These are phyloP conservation scores for Drosophila quinaria DNA, from an alignment of 2,888 invertebrate genomes.

Conservation along the genomic window DNA sequence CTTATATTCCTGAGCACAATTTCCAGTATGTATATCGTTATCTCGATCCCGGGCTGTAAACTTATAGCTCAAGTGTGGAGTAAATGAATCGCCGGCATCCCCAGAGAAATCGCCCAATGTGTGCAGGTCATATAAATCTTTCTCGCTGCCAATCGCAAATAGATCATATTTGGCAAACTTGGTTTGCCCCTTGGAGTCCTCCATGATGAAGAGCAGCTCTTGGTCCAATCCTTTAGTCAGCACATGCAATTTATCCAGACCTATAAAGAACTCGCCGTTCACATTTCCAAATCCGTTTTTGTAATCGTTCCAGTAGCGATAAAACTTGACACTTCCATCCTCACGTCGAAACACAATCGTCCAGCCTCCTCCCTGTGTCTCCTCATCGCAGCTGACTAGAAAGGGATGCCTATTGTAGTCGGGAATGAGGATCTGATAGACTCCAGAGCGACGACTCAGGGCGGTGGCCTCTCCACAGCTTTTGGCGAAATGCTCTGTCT, in stretches of 20 bases:
- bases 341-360: constrained; percentile 89
- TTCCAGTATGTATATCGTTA: constrained; percentile 89
- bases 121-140: constrained; percentile 88
- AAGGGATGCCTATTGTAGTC: constrained; percentile 87
- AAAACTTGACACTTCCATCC: constrained; percentile 89
- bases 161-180: constrained; percentile 88
- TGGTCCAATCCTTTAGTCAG: constrained; percentile 84
- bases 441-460: constrained; percentile 83
- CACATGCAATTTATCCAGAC: constrained; percentile 89
- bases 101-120: constrained; percentile 89
- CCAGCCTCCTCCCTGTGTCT: constrained; percentile 89
- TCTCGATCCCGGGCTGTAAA: constrained; percentile 90
- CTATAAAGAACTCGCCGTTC: constrained; percentile 90
- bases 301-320: constrained; percentile 89
- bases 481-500: constrained; percentile 1
- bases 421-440: constrained; percentile 88
- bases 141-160: constrained; percentile 89
- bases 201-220: constrained; percentile 88
- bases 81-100: constrained; percentile 89
- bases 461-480: constrained; percentile 69
- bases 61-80: constrained; percentile 89
- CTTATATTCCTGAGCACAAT: constrained; percentile 89
- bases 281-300: constrained; percentile 88
- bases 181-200: constrained; percentile 87
- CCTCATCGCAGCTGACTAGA: constrained; percentile 86